A percentile compares a stretch with the other conserved stretches of the same genome.
These are phyloP conservation scores for Octopus bimaculoides DNA, from an alignment of 1,140 invertebrate species.

Conservation along the genomic window DNA sequence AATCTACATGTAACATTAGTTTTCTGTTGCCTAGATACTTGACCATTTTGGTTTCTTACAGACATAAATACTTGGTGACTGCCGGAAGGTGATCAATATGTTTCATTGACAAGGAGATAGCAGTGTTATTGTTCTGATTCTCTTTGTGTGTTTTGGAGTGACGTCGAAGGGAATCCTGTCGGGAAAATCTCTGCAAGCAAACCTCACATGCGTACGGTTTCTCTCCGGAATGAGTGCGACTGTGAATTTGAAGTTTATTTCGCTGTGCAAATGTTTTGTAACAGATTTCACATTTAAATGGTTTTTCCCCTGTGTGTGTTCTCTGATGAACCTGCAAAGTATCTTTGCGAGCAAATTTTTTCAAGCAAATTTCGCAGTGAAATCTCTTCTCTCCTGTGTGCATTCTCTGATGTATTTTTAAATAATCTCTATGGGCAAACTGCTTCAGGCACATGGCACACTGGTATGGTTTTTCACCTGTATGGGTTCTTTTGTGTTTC, in stretches of 20 bases:
- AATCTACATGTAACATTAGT: too few species aligned
- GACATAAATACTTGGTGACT: neutral
- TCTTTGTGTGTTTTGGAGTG: slow-evolving; percentile 54
- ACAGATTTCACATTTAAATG: slow-evolving; percentile 26
- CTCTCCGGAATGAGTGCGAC: slow-evolving; percentile 52
- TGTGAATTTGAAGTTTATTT: slow-evolving; percentile 35
- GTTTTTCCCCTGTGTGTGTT: slow-evolving; percentile 14
- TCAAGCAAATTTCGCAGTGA: neutral
- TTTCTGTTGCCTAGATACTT: too few species aligned
- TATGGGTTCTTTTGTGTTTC: slow-evolving; percentile 48
- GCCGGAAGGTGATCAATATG: neutral
- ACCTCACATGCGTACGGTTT: slow-evolving; percentile 51
- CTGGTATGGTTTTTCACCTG: slow-evolving; percentile 40
- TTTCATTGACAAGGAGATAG: neutral
- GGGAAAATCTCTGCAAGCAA: slow-evolving; percentile 45
- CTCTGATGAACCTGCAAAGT: neutral
- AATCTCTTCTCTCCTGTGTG: slow-evolving; percentile 14
- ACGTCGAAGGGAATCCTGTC: slow-evolving; percentile 37
- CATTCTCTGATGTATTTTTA: neutral
- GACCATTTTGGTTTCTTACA: neutral
- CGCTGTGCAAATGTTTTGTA: slow-evolving; percentile 20
- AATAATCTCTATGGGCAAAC: slow-evolving; percentile 2
- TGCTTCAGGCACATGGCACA: slow-evolving; percentile 10
- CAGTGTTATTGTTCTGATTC: slow-evolving; percentile 19
- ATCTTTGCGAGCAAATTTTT: neutral